Evolutionary conservation across 2,888 invertebrate genomes (phyloP), one percentile per base, ranked within the genome.

Genomic region (Troides helena): DNA sequence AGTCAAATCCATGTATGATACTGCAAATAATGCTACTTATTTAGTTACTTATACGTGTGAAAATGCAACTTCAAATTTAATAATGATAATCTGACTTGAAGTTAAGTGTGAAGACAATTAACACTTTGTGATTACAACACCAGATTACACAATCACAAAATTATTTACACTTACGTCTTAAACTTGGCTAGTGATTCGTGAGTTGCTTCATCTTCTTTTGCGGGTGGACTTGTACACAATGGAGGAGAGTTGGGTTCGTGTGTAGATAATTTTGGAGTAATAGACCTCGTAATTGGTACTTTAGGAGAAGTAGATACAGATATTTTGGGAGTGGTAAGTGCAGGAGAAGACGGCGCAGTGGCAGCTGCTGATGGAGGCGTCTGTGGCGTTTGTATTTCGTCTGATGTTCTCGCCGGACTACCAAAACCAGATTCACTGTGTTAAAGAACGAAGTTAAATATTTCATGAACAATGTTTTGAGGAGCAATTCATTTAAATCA

Each of bases 401-500:
- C 93, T 2, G 91, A 87, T 12, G 86, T 88, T 56, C 87, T 82
- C 61, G 85, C 89, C 60, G 93, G 92, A 75, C 92, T 92, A 62
- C 88, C 92, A 59, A 89, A 78, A 7, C 92, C 92, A 56, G 92
- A 91, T 80, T 93, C 93, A 78, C 93, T 93, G 81, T 71, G n/a
- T 53, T 46, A 17, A 23, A 62, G 14, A n/a, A 8, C 4, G n/a
- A n/a, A 12, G 61, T 61, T 39, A 36, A 23, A 18, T n/a, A 39
- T 39, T 61, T 39, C 8, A 12, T 61, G n/a, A 62, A 58, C 1
- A 14, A 23, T 58, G 4, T 58, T 58, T 23, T 58, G 5, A 12
- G 6, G 23, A 10, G 23, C 12, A 14, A 18, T n/a, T 30, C 7
- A 59, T 30, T 25, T 25, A 25, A 30, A 18, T 30, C 2, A 8